Percentiles rank a stretch among this genome's conserved stretches.
phyloP scores from a whole-genome alignment of 2,797 vertebrate species.

The Myotis findleyi region DNA sequence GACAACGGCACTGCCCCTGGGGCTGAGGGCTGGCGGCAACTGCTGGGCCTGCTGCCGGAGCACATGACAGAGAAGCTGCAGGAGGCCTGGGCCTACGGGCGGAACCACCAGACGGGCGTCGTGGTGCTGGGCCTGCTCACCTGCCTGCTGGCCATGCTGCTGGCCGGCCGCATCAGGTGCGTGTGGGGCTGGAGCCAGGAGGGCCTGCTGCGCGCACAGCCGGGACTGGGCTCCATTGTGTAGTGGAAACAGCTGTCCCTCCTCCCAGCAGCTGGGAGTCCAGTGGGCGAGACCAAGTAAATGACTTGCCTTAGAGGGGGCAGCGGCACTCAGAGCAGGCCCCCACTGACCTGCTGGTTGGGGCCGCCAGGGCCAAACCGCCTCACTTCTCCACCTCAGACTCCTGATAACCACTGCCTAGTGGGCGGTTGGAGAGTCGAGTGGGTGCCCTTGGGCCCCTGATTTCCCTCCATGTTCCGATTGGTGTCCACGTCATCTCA shows the following conservation, averaged over 20 bases:
- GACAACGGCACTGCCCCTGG: conserved; percentile 1
- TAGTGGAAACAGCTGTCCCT: background rate
- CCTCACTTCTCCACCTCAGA: rapidly evolving
- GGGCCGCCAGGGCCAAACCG: rapidly evolving
- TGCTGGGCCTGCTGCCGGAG: conserved; percentile 90
- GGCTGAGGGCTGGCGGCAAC: conserved; percentile 86
- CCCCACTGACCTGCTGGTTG: rapidly evolving
- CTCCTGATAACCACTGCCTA: rapidly evolving
- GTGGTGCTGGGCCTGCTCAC: conserved; percentile 92
- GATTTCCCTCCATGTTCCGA: background rate
- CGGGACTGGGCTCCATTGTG: rapidly evolving
- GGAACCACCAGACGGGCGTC: conserved; percentile 90
- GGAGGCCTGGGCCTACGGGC: conserved; percentile 91
- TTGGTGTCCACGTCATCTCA: rapidly evolving
- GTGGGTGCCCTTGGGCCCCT: background rate
- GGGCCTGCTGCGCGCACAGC: background rate
- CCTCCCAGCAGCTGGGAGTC: background rate
- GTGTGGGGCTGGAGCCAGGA: background rate
- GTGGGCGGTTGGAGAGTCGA: rapidly evolving
- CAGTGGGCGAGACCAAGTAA: rapidly evolving
- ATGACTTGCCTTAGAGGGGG: background rate
- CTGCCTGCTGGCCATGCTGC: conserved; percentile 93
- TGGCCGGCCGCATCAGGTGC: conserved; percentile 94
- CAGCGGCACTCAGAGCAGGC: background rate
- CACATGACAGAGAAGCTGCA: conserved; percentile 85